These are phyloP conservation scores for Epinotia nisella DNA, from an alignment of 2,888 invertebrate genomes.

Conservation along the genomic window DNA sequence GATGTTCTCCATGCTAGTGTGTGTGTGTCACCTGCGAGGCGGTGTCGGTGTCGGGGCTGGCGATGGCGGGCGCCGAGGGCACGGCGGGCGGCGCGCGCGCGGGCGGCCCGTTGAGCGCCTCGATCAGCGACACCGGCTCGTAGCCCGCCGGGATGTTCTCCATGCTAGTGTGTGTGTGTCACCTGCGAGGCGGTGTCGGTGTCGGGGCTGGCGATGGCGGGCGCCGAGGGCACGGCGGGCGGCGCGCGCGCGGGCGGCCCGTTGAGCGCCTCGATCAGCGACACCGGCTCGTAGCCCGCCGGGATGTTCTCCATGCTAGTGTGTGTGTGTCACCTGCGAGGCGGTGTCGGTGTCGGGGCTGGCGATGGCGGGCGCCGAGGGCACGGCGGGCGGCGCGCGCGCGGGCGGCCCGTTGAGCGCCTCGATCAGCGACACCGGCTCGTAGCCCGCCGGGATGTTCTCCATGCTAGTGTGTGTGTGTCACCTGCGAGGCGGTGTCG, in stretches of 20 bases:
- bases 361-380: conserved; percentile 57
- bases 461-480: too few relatives aligned
- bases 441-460: conserved; percentile 94
- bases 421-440: conserved; percentile 97
- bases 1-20: too few relatives aligned
- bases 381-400: conserved; percentile 66
- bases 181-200: conserved; percentile 86
- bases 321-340: conserved; percentile 65
- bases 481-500: conserved; percentile 85
- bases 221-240: conserved; percentile 42
- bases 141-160: conserved; percentile 95
- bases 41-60: conserved; percentile 86
- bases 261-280: conserved; percentile 97
- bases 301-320: conserved; percentile 92
- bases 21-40: conserved; percentile 72
- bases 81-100: conserved; percentile 49
- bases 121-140: conserved; percentile 96
- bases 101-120: conserved; percentile 93
- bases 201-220: conserved; percentile 70
- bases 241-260: conserved; percentile 77
- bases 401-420: conserved; percentile 96
- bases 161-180: conserved; percentile 2
- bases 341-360: conserved; percentile 86
- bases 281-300: conserved; percentile 96
- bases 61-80: conserved; percentile 50